Base-by-base conservation (phyloP, 2,888 invertebrate genomes). In the Junonia oenone region DNA sequence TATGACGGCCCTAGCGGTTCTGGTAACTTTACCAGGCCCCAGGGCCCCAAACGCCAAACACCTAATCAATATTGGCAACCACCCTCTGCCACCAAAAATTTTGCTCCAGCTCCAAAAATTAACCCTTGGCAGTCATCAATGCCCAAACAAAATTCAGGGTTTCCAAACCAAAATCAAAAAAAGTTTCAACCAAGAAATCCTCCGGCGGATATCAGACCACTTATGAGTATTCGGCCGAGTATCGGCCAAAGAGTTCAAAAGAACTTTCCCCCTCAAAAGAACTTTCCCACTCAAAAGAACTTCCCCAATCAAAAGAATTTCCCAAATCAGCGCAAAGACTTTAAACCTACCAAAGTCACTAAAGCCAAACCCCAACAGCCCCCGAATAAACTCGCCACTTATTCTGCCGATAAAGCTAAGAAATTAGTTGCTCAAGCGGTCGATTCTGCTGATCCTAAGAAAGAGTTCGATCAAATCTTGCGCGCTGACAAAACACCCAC, bases 401-500 rank as follows among this genome's bases (percentile, higher is more conserved):
- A 67, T 13, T 59, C 71, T 8, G 6, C 31, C n/a, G 45, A 48
- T 6, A 46, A 56, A 51, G 51, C 55, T 46, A 55, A 57, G 27
- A 57, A 56, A 40, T 61, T 63, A 27, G 53, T 59, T 31, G 11
- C 38, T 6, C 46, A 60, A 43, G 33, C 46, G 9, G 40, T 45
- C 31, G 53, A 48, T 13, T 19, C 43, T 27, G 22, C n/a, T 27
- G 15, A 22, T 19, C 38, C 47, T 15, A 43, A 46, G 33, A 49
- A 48, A 5, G 37, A 27, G 4, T 58, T 58, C 4, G 60, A 65
- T 40, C 40, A 58, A 31, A 58, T 75, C 59, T 63, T 78, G 56
- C 66, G 63, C 45, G 63, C 74, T 6, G 72, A 78, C 63, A 57
- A 62, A 26, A 64, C 63, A 53, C 81, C 83, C 2, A 62, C 72